Base-by-base conservation (phyloP, 2,888 invertebrate genomes). In the Zaprionus obscuricornis region DNA sequence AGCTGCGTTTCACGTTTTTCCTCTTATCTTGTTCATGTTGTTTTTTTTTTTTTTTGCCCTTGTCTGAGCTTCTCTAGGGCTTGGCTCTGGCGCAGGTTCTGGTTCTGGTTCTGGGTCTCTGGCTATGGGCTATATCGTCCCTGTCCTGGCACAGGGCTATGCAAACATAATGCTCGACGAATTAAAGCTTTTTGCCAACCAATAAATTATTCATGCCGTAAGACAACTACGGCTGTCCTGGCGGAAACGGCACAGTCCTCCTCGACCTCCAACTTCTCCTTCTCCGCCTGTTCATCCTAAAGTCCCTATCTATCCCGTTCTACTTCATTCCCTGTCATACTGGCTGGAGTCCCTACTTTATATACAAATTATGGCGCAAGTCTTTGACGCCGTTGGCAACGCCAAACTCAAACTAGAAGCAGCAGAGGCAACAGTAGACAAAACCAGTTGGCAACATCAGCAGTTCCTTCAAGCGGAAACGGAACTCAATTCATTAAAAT, bases 201-300 rank as follows among this genome's bases (percentile, higher is more conserved):
- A 84, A 87, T 87, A 87, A 87, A 87, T 87, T 82, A 87, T 87
- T 88, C 87, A 88, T 83, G 79, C 72, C 73, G 69, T 72, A 85
- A 82, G 83, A 78, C 78, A 77, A 85, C 85, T 81, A 67, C 45
- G 70, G 51, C 54, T 57, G 49, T 60, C 39, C 64, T 52, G 50
- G 46, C 58, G 65, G 49, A 74, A 67, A 64, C 40, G 45, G 34
- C 52, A 37, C 39, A 51, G 55, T 27, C 55, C 7, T 7, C n/a
- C 66, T 62, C 20, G 18, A 65, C 55, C 20, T 37, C 63, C 4
- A 13, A 7, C 24, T n/a, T n/a, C n/a, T n/a, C 4, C 16, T 26
- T 14, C 34, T 6, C 13, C 11, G 5, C 3, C 8, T 10, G 24
- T 3, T 6, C 18, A 10, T 8, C 18, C 16, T 7, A 8, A n/a